Evolutionary conservation across 2,113 vertebrate genomes (phyloP).

Genomic region (Oreotrochilus melanogaster): DNA sequence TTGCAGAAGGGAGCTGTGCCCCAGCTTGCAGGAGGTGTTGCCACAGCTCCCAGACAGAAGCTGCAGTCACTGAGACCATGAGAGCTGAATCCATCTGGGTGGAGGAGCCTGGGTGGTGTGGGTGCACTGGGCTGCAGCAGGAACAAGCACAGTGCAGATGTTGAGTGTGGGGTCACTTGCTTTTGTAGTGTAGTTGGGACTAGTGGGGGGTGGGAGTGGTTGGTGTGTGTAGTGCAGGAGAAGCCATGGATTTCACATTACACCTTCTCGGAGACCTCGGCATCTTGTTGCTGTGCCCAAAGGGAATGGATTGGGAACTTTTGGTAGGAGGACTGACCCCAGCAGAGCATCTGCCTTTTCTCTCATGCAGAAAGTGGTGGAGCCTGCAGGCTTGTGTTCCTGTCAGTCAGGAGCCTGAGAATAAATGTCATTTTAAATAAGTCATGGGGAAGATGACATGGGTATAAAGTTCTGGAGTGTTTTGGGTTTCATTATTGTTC

Average conservation of each 20-base stretch:
- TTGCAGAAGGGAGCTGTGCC: not conserved
- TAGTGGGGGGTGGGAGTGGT: no score
- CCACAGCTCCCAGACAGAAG: accelerated
- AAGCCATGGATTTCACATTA: not conserved
- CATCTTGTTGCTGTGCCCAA: not conserved
- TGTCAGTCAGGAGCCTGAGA: not conserved
- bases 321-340: not conserved
- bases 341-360: not conserved
- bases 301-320: not conserved
- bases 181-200: not conserved
- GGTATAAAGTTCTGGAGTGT: not conserved
- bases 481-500: not conserved
- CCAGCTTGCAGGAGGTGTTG: not conserved
- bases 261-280: not conserved
- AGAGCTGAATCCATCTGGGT: accelerated
- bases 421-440: not conserved
- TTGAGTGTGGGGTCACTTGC: accelerated
- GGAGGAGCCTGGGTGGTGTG: not conserved
- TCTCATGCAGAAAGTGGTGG: not conserved
- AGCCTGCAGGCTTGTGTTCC: not conserved
- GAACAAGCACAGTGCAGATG: accelerated
- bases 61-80: accelerated
- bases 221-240: not conserved
- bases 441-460: not conserved
- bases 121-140: not conserved